Base-by-base conservation (phyloP, 2,113 vertebrate genomes). In the Anseranas semipalmata region DNA sequence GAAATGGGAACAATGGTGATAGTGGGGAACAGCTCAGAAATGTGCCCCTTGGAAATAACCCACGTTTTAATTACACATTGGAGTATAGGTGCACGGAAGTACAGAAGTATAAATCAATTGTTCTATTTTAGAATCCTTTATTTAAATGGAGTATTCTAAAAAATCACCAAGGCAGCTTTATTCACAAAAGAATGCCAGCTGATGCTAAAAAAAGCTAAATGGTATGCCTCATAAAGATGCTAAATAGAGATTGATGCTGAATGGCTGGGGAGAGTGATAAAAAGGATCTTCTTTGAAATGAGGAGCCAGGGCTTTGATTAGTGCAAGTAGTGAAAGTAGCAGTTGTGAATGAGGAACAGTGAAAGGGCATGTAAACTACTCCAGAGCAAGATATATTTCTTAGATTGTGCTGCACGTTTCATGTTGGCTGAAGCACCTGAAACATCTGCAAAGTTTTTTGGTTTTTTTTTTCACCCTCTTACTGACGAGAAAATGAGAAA, bases 121-220 rank as follows among this genome's bases (percentile, higher is more conserved):
- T 7, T 92, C 35, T 74, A 0, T 8, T 94, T 92, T 79, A 32
- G 32, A 35, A 30, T 59, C 1, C 33, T 76, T n/a, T 52, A 62
- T 89, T 94, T 88, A 66, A 86, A 63, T 84, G 30, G 24, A 8
- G 5, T 55, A 67, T 77, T 90, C 15, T 75, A 72, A 50, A 50
- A 65, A 74, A 68, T 91, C 68, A 73, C 9, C 0, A 1, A 45
- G 52, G 33, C 0, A 0, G 27, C 19, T 85, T 93, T 92, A n/a
- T 81, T 89, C 4, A 5, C 15, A 8, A 73, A 90, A 82, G 65
- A 81, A 75, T 85, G 80, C 25, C 14, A 53, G 33, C n/a, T 81
- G 46, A 35, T 56, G 4, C 65, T 94, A 62, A 89, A 84, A 68
- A 94, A 72, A 33, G 17, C 30, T 87, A 39, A 87, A 39, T 85